Base-by-base conservation (phyloP, 2,797 vertebrate genomes). In the Enteromius unitaeniatus region DNA sequence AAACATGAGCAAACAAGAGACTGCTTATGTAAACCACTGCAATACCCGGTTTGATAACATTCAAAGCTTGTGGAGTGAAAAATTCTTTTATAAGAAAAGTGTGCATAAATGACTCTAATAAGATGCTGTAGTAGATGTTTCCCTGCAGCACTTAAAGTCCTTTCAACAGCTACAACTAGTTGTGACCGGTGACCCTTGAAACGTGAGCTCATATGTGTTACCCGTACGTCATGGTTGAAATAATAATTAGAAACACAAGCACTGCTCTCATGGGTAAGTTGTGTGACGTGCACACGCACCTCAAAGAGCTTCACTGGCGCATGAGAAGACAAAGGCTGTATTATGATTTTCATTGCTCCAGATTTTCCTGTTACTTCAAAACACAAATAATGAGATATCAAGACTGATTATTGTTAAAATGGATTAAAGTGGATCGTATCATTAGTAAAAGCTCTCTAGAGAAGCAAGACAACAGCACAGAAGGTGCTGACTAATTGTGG, bases 1-100 rank as follows among this genome's bases (percentile, higher is more conserved):
- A 79, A 81, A 81, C 83, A 83, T 89, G 31, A 49, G 67, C 74
- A 83, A 79, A 64, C 21, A 64, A 17, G 62, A n/a, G 15, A 14
- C 68, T 73, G 53, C 21, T 81, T 55, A 37, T 86, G 84, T 62
- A 83, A 81, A 69, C 53, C 42, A 23, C 6, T 75, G 26, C 42
- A 26, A 72, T 34, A 6, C 6, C 40, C 23, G 1, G 42, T 73
- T 68, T 73, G 21, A 83, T 77, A 70, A 23, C 4, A 72, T 40
- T 31, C 14, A 49, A 8, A 42, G 7, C 17, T 65, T 14, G 17
- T 68, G 31, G 5, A 74, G 26, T 26, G 3, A 15, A 26, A 26
- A 6, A 60, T 26, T 5, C 3, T 65, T 34, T 19, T 65, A 13
- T 11, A 10, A 60, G 11, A 31, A 21, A 28, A 60, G 17, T 17